Base-by-base conservation (phyloP, 2,888 invertebrate genomes). In the Chymomyza procnemis region DNA sequence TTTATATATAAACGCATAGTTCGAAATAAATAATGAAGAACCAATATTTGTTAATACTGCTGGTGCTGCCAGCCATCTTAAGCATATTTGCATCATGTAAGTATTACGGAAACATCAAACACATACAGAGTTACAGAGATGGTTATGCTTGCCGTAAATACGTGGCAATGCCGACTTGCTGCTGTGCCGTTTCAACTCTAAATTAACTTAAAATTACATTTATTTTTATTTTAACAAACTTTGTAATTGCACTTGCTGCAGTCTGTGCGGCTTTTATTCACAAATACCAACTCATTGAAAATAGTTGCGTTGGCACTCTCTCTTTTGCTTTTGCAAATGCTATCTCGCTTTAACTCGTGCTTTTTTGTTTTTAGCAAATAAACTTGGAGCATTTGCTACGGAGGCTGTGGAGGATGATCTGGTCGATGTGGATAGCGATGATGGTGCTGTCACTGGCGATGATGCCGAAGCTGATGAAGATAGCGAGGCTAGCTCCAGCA, bases 21-120 rank as follows among this genome's bases (percentile, higher is more conserved):
- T 50, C 12, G 66, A 66, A 73, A 64, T 58, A 54, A 66, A 55
- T 16, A 79, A 75, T 96, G 96, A 95, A 93, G 91, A 92, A 93
- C 85, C 92, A 95, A 85, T 93, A 94, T 89, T 90, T 96, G 83
- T 90, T 94, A 59, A 88, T 93, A 73, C 88, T 96, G 65, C 88
- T 96, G 85, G 93, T 95, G 80, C 91, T 96, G 74, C 95, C 96
- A 80, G 94, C 95, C 41, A 92, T 95, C 56, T 93, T 96, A 77
- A 93, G 95, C 79, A 94, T 94, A 78, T 93, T 94, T 75, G 93
- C 94, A 90, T 93, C 92, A 91, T 94, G 96, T 96, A 93, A 95
- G 94, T 93, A 41, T 3, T 41, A 41, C 2, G 12, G 9, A 3
- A 12, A 5, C 4, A 41, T 41, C 9, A 12, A 41, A 41, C 34